Evolutionary conservation across 2,113 vertebrate genomes (phyloP), one percentile per base, ranked within the genome.

Genomic region (Maylandia zebra): DNA sequence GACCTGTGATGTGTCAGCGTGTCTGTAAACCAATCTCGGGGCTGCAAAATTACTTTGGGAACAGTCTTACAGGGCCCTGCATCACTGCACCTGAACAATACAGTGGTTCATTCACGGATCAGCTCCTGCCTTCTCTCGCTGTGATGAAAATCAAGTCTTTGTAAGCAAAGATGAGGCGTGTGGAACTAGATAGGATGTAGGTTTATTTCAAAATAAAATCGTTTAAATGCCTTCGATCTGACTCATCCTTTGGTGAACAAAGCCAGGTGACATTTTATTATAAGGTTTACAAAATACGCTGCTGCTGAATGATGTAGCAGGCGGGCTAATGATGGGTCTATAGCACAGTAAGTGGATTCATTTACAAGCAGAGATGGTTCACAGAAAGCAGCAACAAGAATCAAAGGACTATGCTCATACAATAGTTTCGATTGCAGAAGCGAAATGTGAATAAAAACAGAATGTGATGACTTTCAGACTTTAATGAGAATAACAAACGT

Each of bases 11-110:
- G 78, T 92, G 85, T 86, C 59, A 59, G 50, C 83, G 59, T 9
- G 12, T 89, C 82, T 91, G 90, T 69, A 88, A 82, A 86, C 86
- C 83, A 50, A 90, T 86, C 66, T 9, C 53, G 7, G 32, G 82
- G 64, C 88, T 19, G 34, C 16, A 7, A 87, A 85, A 92, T 92
- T 89, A 74, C 91, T 92, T 91, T 89, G 90, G 93, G 91, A 88
- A 90, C 50, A 93, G 81, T 61, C 86, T 80, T 81, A 86, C 89
- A 78, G 74, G 91, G n/a, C 36, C 24, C 88, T 59, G 91, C 84
- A 66, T 90, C 80, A 92, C 74, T 91, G 92, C 90, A 53, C 85
- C 83, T 82, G 91, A 92, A 95, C 95, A 96, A 95, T 95, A 92
- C 59, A 69, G 82, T 56, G 30, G 81, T 95, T 96, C 88, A 96